Percentiles rank a stretch among this genome's conserved stretches.
Conservation (phyloP, 2,797 vertebrate species). For the Carapus acus region DNA sequence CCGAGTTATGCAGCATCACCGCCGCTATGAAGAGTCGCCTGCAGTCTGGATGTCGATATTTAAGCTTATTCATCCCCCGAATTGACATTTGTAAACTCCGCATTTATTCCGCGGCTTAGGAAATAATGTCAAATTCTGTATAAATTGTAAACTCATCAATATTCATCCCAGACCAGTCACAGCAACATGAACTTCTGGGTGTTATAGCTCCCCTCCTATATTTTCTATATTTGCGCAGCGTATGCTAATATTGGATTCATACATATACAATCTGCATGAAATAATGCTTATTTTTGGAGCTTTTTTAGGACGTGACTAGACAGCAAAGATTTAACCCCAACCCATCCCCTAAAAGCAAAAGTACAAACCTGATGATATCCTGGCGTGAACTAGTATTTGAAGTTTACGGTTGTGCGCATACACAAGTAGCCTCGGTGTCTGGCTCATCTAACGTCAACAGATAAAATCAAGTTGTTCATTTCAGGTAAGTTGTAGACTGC, state of each 20-base stretch:
- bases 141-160: constrained; percentile 50
- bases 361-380: too few species aligned
- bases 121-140: constrained; percentile 38
- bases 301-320: neutral
- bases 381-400: too few species aligned
- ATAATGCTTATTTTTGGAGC: constrained; percentile 3
- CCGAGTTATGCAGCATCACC: constrained; percentile 38
- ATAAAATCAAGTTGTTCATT: too few species aligned
- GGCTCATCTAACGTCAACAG: too few species aligned
- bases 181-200: constrained; percentile 18
- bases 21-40: constrained; percentile 31
- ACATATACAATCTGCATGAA: constrained; percentile 2
- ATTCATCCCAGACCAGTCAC: constrained; percentile 33
- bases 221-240: constrained; percentile 20
- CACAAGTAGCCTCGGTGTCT: too few species aligned
- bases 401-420: too few species aligned
- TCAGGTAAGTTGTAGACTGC: too few species aligned
- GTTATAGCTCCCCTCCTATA: constrained; percentile 7
- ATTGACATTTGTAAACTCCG: constrained; percentile 43
- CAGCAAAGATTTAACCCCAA: too few species aligned
- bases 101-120: constrained; percentile 43
- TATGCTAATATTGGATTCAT: constrained; percentile 5
- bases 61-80: constrained; percentile 39
- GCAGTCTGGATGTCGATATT: constrained; percentile 54
- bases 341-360: too few species aligned